Base-by-base conservation (phyloP, 2,797 vertebrate species). In the Peromyscus melanophrys region DNA sequence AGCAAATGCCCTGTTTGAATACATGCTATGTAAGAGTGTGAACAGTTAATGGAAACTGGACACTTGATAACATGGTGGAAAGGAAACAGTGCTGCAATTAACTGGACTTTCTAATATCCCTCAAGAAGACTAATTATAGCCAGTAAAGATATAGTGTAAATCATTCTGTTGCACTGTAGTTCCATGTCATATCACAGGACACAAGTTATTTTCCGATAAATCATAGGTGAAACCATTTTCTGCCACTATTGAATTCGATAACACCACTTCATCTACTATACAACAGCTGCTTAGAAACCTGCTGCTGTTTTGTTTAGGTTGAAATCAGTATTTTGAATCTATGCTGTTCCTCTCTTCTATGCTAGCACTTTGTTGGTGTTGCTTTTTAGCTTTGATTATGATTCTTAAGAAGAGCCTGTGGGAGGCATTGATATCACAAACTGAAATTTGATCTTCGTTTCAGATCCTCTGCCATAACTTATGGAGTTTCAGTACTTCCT, bases 231-330 rank as follows among this genome's bases (percentile, higher is more conserved):
- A 96, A 80, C 71, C 78, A 84, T 92, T 84, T 86, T 84, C 69
- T 89, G 46, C 13, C 71, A 69, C 96, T 61, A 40, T 55, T 65
- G 75, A 55, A 19, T 91, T 80, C 69, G 67, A 89, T 89, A 73
- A 73, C 63, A 57, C 71, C 81, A 76, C 40, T 93, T 94, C 57
- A 40, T 90, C 89, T 69, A 52, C 77, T 40, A 43, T 2, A 94
- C 19, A 78, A 29, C 46, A 85, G 84, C 49, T 80, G 46, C 89
- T 94, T 87, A 82, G 88, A 90, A 96, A 80, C 89, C 78, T 55
- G 81, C 93, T 86, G 55, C 14, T 67, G 3, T 69, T 97, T 95
- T 90, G 77, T 61, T 89, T 61, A 67, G 17, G 10, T 34, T 86
- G 69, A 92, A 84, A 81, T 93, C 52, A 61, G 67, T 12, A n/a